These are phyloP conservation scores for Ispidina picta DNA, from an alignment of 2,797 vertebrate genomes.

Conservation along the genomic window DNA sequence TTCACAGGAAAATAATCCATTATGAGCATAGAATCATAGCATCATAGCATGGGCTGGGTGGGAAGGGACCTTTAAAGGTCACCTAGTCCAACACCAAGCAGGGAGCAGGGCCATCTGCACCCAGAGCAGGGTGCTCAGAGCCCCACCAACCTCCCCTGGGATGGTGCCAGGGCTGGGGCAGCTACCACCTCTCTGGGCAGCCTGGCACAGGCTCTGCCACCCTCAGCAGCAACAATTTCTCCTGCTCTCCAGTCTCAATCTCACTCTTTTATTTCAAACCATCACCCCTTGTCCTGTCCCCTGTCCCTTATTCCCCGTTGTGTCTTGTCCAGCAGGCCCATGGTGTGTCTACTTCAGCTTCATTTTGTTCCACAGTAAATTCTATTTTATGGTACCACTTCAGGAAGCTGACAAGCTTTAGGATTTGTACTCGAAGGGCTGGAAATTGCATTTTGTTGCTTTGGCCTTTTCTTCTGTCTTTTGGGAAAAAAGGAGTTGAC, in stretches of 20 bases:
- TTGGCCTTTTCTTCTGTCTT: constrained; percentile 41
- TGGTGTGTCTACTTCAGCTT: not conserved
- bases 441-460: constrained; percentile 11
- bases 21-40: not conserved
- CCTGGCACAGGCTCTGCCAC: no score
- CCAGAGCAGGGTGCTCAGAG: no score
- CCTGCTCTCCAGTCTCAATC: no score
- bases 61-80: not conserved
- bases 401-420: not conserved
- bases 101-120: no score
- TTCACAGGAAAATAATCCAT: not conserved
- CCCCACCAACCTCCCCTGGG: no score
- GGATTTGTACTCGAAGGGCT: not conserved
- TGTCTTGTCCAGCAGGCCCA: not conserved
- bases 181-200: no score
- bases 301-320: not conserved
- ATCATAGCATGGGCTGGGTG: no score
- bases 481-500: not conserved
- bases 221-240: no score
- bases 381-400: not conserved
- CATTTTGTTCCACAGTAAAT: not conserved
- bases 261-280: no score
- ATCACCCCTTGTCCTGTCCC: no score
- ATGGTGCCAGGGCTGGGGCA: no score
- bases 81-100: not conserved